A percentile compares a stretch with the other conserved stretches of the same genome.
These are phyloP conservation scores for Heloderma charlesbogerti DNA, from an alignment of 2,113 vertebrate genomes.

Conservation along the genomic window DNA sequence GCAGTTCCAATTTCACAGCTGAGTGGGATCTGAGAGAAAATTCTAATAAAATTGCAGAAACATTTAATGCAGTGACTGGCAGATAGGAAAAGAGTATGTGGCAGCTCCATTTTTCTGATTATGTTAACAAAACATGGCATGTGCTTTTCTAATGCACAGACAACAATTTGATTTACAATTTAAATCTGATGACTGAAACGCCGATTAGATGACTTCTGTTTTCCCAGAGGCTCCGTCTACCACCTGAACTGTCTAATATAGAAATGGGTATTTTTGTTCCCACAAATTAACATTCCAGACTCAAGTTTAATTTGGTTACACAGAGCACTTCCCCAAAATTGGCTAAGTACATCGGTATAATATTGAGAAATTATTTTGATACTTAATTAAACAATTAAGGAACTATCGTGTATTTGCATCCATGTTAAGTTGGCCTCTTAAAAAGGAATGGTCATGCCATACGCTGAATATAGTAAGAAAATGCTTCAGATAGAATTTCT, in stretches of 20 bases:
- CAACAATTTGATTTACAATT: constrained; percentile 73
- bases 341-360: constrained; percentile 50
- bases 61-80: constrained; percentile 83
- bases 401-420: constrained; percentile 44
- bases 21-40: constrained; percentile 81
- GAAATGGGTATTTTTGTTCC: constrained; percentile 35
- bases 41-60: constrained; percentile 82
- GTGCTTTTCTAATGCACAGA: constrained; percentile 70
- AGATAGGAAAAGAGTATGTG: constrained; percentile 76
- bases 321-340: constrained; percentile 57
- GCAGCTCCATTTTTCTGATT: constrained; percentile 81
- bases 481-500: constrained; percentile 16
- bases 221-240: constrained; percentile 35
- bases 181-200: constrained; percentile 72
- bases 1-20: constrained; percentile 87
- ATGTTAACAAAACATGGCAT: constrained; percentile 82
- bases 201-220: constrained; percentile 63
- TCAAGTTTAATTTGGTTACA: constrained; percentile 71
- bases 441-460: constrained; percentile 36
- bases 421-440: constrained; percentile 57
- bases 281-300: constrained; percentile 62
- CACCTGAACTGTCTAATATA: constrained; percentile 66
- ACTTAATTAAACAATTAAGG: constrained; percentile 70
- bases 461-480: constrained; percentile 7
- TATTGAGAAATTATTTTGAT: constrained; percentile 67